Base-by-base conservation (phyloP, 2,888 invertebrate species). In the Entomobrya multifasciata region DNA sequence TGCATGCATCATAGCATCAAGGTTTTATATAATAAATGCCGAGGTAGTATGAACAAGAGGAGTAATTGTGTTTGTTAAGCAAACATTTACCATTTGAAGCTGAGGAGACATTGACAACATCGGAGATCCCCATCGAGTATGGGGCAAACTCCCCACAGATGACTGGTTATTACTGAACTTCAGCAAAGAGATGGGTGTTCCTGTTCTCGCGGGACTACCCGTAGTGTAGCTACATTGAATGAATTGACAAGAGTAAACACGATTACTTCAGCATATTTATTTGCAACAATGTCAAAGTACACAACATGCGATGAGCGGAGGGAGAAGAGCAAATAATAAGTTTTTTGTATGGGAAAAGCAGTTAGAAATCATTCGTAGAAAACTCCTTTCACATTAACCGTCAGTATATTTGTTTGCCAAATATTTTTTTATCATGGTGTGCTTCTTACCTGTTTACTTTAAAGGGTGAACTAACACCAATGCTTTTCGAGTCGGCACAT, bases 121-220 rank as follows among this genome's bases (percentile, higher is more conserved):
- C 76, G 89, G 78, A 62, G 90, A 90, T 41, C 90, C 90, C 88
- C 89, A 91, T 84, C 90, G 84, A 11, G 88, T 88, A 74, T 89
- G n/a, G n/a, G n/a, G 89, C 57, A 91, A 84, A 84, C 91, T 91
- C 70, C 91, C 90, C 22, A 86, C 89, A 30, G 90, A 89, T 49
- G 91, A 91, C 70, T 88, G 91, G 85, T 90, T 90, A 78, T 90
- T 91, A 62, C 90, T 90, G 88, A 89, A 90, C 84, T 90, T 90
- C 36, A 91, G 79, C 62, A 91, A 67, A n/a, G 91, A 91, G 30
- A 90, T 87, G 25, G 91, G 91, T 65, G 91, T 91, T 36, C 90
- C 91, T 11, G 91, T 91, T 77, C 90, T 78, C 36, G 90, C 91
- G 27, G 91, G 91, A 67, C 90, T 90, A 27, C 89, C 90, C 22